These are phyloP conservation scores for Condylura cristata DNA, from an alignment of 2,113 vertebrate species.

Conservation along the genomic window DNA sequence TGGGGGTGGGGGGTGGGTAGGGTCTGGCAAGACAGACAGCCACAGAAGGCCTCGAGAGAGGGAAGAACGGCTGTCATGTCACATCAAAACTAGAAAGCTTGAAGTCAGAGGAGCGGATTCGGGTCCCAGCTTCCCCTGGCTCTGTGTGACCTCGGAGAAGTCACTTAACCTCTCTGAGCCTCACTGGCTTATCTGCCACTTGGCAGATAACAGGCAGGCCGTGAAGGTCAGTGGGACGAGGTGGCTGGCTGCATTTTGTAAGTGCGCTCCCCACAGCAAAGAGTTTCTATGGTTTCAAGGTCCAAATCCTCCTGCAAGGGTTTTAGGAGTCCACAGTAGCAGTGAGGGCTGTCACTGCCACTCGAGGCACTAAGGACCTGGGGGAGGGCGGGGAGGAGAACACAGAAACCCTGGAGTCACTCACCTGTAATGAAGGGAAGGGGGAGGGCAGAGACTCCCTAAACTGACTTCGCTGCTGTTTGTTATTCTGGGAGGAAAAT, in stretches of 20 bases:
- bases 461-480: neutral
- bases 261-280: neutral
- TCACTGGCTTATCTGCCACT: neutral
- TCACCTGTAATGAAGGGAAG: neutral
- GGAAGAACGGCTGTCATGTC: fast-evolving
- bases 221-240: neutral
- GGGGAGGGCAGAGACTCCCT: fast-evolving
- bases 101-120: neutral
- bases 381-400: neutral
- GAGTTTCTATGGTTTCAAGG: too few relatives aligned
- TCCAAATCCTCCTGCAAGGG: neutral
- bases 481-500: constrained; percentile 59
- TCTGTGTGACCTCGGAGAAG: neutral
- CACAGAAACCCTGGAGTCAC: neutral
- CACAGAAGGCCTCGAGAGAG: neutral
- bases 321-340: neutral
- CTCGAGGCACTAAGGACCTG: neutral
- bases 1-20: neutral
- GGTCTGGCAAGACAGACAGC: neutral
- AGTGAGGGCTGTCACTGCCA: neutral
- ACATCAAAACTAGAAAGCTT: neutral
- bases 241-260: neutral
- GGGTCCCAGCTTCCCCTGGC: neutral
- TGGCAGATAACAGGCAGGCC: neutral
- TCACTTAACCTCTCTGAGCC: neutral